phyloP scores from a whole-genome alignment of 2,888 invertebrate species.

The Emmelina monodactyla region DNA sequence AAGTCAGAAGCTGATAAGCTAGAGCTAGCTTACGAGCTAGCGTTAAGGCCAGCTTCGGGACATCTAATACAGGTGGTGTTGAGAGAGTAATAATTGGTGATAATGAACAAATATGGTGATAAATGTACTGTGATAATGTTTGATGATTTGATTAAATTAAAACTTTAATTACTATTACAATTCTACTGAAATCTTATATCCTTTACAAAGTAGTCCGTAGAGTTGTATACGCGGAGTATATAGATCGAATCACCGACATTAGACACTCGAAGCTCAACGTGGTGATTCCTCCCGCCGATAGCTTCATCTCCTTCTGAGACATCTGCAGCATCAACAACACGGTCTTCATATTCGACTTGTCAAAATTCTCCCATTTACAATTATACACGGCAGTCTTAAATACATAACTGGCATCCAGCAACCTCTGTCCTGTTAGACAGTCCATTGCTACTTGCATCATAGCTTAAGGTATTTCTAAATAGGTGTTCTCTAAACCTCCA shows the following conservation, averaged over 20 bases:
- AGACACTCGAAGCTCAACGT: slow-evolving; percentile 28
- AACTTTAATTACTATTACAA: too few species aligned
- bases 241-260: slow-evolving; percentile 29
- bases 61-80: slow-evolving; percentile 26
- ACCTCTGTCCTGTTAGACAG: slow-evolving; percentile 33
- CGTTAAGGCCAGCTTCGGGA: slow-evolving; percentile 24
- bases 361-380: slow-evolving; percentile 41
- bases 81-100: slow-evolving; percentile 10
- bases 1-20: slow-evolving; percentile 26
- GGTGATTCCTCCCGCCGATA: slow-evolving; percentile 37
- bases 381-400: slow-evolving; percentile 34
- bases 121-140: too few species aligned
- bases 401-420: slow-evolving; percentile 29
- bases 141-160: too few species aligned
- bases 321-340: slow-evolving; percentile 31
- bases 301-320: slow-evolving; percentile 30
- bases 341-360: slow-evolving; percentile 29
- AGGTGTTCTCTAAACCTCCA: slow-evolving; percentile 30
- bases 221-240: slow-evolving; percentile 39
- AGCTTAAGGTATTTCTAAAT: slow-evolving; percentile 27
- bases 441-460: slow-evolving; percentile 27
- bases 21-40: slow-evolving; percentile 28
- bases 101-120: too few species aligned
- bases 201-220: slow-evolving; percentile 25
- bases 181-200: too few species aligned